phyloP scores from a whole-genome alignment of 2,888 invertebrate species.

The Lithophane semibrunnea region DNA sequence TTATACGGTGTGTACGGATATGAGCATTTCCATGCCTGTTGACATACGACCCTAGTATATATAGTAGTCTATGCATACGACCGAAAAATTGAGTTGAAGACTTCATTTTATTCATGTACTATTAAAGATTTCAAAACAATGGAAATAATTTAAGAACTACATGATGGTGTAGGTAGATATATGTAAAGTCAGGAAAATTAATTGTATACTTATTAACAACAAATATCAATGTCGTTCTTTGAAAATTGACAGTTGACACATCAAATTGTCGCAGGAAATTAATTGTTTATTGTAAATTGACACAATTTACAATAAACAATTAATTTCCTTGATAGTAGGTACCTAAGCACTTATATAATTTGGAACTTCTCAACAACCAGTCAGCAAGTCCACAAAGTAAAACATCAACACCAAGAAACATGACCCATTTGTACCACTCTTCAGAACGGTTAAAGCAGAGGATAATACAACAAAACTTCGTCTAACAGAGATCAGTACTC shows the following conservation, averaged over 20 bases:
- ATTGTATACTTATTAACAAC: neutral
- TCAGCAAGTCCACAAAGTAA: neutral
- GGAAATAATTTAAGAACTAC: neutral
- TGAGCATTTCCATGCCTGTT: too few relatives aligned
- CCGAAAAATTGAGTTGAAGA: neutral
- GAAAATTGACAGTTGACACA: neutral
- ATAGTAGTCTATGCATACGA: neutral
- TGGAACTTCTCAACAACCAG: neutral
- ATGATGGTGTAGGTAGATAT: neutral
- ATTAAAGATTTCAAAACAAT: neutral
- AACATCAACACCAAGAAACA: slow-evolving; percentile 6
- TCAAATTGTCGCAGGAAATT: too few relatives aligned
- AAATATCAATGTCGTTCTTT: neutral
- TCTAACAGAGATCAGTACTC: neutral
- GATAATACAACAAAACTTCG: slow-evolving; percentile 30
- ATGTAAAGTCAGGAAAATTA: neutral
- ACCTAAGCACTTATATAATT: neutral
- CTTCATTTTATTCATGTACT: too few relatives aligned
- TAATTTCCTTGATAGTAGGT: neutral
- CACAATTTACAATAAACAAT: neutral
- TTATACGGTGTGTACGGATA: neutral
- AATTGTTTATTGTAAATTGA: too few relatives aligned
- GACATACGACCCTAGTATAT: neutral
- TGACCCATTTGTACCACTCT: slow-evolving; percentile 11
- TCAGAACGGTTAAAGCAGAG: neutral